These are phyloP conservation scores for Saccostrea glomerata DNA, from an alignment of 1,140 invertebrate species.

Conservation along the genomic window DNA sequence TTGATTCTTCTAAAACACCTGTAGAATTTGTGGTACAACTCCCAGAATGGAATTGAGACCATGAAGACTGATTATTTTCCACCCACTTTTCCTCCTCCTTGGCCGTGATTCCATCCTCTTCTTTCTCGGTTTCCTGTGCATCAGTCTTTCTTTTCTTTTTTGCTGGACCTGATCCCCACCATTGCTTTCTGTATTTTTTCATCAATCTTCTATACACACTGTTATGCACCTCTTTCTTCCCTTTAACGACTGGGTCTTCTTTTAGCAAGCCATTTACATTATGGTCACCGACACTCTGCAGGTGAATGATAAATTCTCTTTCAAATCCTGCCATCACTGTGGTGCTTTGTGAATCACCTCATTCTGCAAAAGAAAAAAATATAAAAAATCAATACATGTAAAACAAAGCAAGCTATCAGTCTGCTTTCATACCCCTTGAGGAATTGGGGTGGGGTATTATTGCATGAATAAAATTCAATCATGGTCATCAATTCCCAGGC, in stretches of 20 bases:
- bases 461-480: no score
- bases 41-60: slow-evolving; percentile 20
- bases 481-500: no score
- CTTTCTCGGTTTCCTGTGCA: background rate
- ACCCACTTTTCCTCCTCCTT: background rate
- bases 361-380: slow-evolving; percentile 6
- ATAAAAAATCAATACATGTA: background rate
- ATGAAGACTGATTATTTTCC: slow-evolving; percentile 13
- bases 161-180: background rate
- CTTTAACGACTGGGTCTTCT: background rate
- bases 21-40: background rate
- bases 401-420: background rate
- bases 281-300: background rate
- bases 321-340: slow-evolving; percentile 29
- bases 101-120: background rate
- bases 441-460: no score
- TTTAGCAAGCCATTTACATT: background rate
- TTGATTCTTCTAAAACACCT: background rate
- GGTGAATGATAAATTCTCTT: slow-evolving; percentile 32
- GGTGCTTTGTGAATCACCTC: background rate
- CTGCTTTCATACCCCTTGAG: no score
- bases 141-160: slow-evolving; percentile 21
- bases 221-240: background rate
- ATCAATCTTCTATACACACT: slow-evolving; percentile 11
- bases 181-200: slow-evolving; percentile 34